Base-by-base conservation (phyloP, 1,140 invertebrate genomes). In the Bombus polaris region DNA sequence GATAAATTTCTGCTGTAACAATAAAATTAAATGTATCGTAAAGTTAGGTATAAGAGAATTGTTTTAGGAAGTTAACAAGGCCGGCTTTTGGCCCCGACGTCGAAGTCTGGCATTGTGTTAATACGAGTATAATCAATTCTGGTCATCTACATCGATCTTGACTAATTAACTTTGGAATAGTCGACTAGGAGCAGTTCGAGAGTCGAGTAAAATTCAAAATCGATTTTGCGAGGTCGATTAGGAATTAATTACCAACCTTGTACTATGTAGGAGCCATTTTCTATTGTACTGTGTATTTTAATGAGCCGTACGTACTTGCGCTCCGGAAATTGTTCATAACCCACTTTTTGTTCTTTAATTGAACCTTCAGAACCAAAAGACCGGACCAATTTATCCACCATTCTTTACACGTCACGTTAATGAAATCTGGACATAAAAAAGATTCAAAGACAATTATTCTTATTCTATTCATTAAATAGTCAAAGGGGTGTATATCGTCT, bases 121-220 rank as follows among this genome's bases (percentile, higher is more conserved):
- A 62, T 12, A n/a, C 47, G 47, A 53, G 47, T n/a, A n/a, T 62
- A 62, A 62, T n/a, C 28, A 62, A 28, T 62, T 62, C 28, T n/a
- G 28, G 28, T n/a, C 10, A n/a, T 66, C 39, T 75, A 44, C 59
- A 13, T 42, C 39, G 57, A 44, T 82, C 65, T 47, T 22, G 53
- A 37, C n/a, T 68, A 53, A 76, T 76, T 76, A 62, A 68, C 32
- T 83, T 75, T 18, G 15, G 59, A 53, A 44, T 83, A 83, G 37
- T 68, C 35, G 35, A 59, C 68, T 57, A 9, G 15, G 9, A 32
- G n/a, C 10, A 10, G 28, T 37, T 65, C 22, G 28, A 10, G 37
- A 13, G 5, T 39, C 57, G 6, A 8, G 22, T 25, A 42, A 76
- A 76, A 35, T 76, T 39, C 32, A 18, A 76, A 35, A 39, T 76